Evolutionary conservation across 2,797 vertebrate species (phyloP).

Genomic region (Avahi laniger): DNA sequence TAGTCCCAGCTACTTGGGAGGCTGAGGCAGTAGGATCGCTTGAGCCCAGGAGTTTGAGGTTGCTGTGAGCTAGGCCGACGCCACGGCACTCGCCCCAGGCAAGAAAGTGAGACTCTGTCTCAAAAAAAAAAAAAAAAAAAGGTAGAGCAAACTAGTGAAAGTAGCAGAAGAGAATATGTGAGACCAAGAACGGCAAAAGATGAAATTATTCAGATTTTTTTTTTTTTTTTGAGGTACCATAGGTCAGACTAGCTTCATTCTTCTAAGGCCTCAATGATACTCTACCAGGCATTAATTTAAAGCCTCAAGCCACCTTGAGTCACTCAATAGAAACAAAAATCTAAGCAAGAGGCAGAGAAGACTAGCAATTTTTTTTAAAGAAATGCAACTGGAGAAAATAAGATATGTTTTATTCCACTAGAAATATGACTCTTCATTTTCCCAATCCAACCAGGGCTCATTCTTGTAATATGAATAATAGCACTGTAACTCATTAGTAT

Average conservation of each 20-base stretch:
- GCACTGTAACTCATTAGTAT: slow-evolving; percentile 78
- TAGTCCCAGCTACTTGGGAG: no score
- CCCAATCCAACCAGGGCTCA: slow-evolving; percentile 73
- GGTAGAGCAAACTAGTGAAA: not conserved
- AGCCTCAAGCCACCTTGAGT: slow-evolving; percentile 77
- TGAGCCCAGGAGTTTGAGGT: no score
- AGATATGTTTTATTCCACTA: slow-evolving; percentile 71
- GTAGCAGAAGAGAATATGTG: not conserved
- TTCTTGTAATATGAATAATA: slow-evolving; percentile 76
- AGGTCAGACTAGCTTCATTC: slow-evolving; percentile 41
- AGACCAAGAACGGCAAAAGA: slow-evolving; percentile 10
- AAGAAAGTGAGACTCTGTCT: no score
- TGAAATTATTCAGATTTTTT: slow-evolving; percentile 28
- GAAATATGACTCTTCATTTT: slow-evolving; percentile 70
- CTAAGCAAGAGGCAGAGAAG: slow-evolving; percentile 69
- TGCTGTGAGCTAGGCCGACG: no score
- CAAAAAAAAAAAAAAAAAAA: not conserved
- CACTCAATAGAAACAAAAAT: slow-evolving; percentile 74
- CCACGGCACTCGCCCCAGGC: no score
- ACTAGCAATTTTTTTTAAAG: slow-evolving; percentile 65
- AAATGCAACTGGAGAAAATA: slow-evolving; percentile 66
- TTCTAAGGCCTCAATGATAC: slow-evolving; percentile 47
- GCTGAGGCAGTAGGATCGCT: no score
- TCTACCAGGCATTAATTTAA: slow-evolving; percentile 69
- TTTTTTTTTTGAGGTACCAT: slow-evolving; percentile 37